A percentile compares a stretch with the other conserved stretches of the same genome.
Evolutionary conservation across 2,888 invertebrate genomes (phyloP).

Genomic region (Chloroclystis v-ata): DNA sequence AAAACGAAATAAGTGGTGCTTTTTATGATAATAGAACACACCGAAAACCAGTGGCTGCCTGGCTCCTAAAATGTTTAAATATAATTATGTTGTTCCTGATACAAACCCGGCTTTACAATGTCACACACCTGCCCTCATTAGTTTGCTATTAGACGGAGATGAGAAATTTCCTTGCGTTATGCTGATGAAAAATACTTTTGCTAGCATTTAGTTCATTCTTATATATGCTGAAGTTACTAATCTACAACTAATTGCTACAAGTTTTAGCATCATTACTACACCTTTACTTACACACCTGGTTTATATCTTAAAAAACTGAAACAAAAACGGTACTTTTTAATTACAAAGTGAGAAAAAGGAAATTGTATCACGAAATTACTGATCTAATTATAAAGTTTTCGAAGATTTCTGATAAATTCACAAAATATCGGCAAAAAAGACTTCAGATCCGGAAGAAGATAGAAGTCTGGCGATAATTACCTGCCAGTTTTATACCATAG

Average conservation of each 20-base stretch:
- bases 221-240: too few relatives aligned
- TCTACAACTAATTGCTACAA: too few relatives aligned
- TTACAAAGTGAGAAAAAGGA: background rate
- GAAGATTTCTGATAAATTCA: background rate
- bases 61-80: too few relatives aligned
- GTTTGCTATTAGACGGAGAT: slow-evolving; percentile 25
- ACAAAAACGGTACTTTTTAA: background rate
- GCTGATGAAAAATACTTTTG: slow-evolving; percentile 18
- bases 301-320: background rate
- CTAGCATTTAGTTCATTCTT: background rate
- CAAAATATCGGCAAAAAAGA: background rate
- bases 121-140: slow-evolving; percentile 30
- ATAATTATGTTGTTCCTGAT: slow-evolving; percentile 3
- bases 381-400: background rate
- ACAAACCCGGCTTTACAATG: slow-evolving; percentile 11
- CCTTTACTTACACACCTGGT: too few relatives aligned
- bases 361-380: background rate
- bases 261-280: too few relatives aligned
- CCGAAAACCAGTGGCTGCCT: too few relatives aligned
- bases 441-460: background rate
- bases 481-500: background rate
- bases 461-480: background rate
- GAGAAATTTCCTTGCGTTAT: slow-evolving; percentile 17
- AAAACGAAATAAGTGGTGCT: too few relatives aligned
- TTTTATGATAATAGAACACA: too few relatives aligned